Conservation (phyloP, 2,888 invertebrate genomes). For the Chrysomela aeneicollis region DNA sequence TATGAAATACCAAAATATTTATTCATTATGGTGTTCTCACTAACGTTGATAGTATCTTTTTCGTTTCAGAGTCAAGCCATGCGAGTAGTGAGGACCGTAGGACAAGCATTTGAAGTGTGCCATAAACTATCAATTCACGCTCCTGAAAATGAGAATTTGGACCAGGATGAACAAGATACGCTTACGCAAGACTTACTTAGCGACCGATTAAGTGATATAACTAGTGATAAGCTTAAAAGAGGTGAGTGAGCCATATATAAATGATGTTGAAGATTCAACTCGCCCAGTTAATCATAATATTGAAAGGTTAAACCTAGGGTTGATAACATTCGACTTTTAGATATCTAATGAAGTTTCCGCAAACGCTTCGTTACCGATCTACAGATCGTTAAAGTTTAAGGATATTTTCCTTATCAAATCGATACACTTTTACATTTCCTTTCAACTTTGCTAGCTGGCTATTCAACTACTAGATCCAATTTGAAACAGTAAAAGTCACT, state of each 20-base stretch:
- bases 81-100: constrained; percentile 97
- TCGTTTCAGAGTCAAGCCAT: constrained; percentile 92
- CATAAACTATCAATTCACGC: constrained; percentile 84
- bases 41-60: constrained; percentile 20
- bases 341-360: too few relatives aligned
- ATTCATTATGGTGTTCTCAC: too few relatives aligned
- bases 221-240: constrained; percentile 67
- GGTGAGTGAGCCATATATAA: constrained; percentile 64
- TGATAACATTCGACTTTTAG: too few relatives aligned
- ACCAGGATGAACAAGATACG: constrained; percentile 64
- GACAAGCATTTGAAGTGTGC: constrained; percentile 99
- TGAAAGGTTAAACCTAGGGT: too few relatives aligned
- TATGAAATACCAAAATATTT: too few relatives aligned
- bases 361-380: too few relatives aligned
- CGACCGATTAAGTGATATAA: constrained; percentile 61
- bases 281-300: too few relatives aligned
- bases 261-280: too few relatives aligned
- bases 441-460: too few relatives aligned
- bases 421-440: too few relatives aligned
- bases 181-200: constrained; percentile 61
- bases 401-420: too few relatives aligned
- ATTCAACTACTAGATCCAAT: background rate
- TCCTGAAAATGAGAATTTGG: constrained; percentile 62
- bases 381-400: too few relatives aligned
- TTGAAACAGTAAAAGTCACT: background rate